Evolutionary conservation across 1,140 invertebrate genomes (phyloP).

Genomic region (Batillaria attramentaria): DNA sequence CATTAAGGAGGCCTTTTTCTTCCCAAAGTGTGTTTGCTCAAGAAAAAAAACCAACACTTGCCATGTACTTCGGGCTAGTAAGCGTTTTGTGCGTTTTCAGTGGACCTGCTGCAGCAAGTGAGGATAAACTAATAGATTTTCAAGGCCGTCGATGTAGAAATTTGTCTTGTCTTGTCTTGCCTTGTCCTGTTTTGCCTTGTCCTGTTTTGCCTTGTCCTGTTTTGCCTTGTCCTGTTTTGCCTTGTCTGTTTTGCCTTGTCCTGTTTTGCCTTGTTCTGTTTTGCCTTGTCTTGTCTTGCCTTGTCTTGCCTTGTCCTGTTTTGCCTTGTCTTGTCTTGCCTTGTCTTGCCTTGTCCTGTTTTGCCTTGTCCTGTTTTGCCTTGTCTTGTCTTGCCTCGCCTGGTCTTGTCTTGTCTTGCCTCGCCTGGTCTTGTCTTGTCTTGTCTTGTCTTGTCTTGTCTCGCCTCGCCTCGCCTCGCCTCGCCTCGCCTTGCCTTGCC

Average conservation of each 20-base stretch:
- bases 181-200: background rate
- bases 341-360: background rate
- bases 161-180: background rate
- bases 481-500: no score
- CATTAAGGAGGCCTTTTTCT: no score
- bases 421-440: conserved; percentile 1
- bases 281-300: background rate
- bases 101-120: no score
- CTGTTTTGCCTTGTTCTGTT: background rate
- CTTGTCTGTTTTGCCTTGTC: background rate
- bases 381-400: background rate
- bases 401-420: background rate
- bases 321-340: background rate
- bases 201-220: background rate
- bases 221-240: background rate
- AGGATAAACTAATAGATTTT: no score
- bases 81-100: no score
- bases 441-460: background rate
- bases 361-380: conserved; percentile 1
- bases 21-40: no score
- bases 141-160: no score
- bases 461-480: background rate
- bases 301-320: background rate
- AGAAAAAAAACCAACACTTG: no score
- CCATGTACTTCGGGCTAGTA: no score